Evolutionary conservation across 2,113 vertebrate genomes (phyloP).

Genomic region (Albula goreensis): DNA sequence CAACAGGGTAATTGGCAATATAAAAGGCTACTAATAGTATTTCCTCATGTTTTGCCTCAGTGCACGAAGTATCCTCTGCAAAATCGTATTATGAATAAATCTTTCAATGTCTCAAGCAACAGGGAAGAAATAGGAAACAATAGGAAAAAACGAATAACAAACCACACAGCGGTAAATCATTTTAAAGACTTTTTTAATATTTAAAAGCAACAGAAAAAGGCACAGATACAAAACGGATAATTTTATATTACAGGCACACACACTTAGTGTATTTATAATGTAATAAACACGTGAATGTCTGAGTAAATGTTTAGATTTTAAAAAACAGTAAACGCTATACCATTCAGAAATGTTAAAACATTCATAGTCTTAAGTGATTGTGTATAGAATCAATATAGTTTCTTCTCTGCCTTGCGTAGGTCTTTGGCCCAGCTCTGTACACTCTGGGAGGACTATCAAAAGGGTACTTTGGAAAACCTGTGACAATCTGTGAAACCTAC

Average conservation of each 20-base stretch:
- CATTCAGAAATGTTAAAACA: not conserved
- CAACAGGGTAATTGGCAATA: not conserved
- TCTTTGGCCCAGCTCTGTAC: not conserved
- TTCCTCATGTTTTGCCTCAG: not conserved
- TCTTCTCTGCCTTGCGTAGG: not conserved
- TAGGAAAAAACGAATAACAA: not conserved
- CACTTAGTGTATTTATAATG: not conserved
- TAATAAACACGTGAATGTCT: not conserved
- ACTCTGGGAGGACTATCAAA: not conserved
- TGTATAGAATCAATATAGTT: not conserved
- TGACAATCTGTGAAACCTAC: not conserved
- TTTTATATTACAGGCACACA: constrained; percentile 7
- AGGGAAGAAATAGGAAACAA: not conserved
- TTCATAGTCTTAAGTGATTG: constrained; percentile 9
- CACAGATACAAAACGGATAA: constrained; percentile 24
- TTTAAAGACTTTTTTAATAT: constrained; percentile 19
- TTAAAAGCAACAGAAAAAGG: constrained; percentile 4
- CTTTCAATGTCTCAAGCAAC: not conserved
- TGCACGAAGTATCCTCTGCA: not conserved
- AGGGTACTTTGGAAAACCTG: not conserved
- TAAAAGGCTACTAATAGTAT: not conserved
- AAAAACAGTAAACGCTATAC: not conserved
- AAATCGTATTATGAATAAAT: not conserved
- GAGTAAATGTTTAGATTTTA: not conserved
- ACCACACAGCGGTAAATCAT: not conserved